Evolutionary conservation across 2,113 vertebrate species (phyloP), one percentile per base, ranked within the genome.

Genomic region (Buteo buteo): DNA sequence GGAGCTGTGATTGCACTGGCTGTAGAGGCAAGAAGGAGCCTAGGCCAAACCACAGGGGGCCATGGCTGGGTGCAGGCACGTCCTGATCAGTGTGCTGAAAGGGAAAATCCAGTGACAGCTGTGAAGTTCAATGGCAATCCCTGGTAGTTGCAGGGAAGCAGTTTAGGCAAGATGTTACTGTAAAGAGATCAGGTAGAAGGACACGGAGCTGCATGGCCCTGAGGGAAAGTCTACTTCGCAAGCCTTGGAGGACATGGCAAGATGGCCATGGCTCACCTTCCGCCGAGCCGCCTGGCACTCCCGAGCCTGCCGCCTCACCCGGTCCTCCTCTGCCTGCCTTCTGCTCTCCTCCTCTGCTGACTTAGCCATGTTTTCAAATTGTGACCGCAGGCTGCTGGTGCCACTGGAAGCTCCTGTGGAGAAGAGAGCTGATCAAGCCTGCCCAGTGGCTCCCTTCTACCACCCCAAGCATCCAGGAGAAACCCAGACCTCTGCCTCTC

Each of bases 341-440:
- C 61, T 97, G 95, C 98, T 98, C 82, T 99, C 98, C 28, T 99
- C 98, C 3, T 98, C 98, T 0, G 98, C 98, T 4, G 97, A 96
- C 92, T 98, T 98, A 22, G 99, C 99, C 98, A 99, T 98, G 96
- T 95, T 98, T 81, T 99, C 99, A 92, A 99, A 99, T 7, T 96
- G 98, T 3, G 98, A 98, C 93, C 99, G 99, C 80, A 99, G 97
- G 50, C 98, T 99, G 52, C 98, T 98, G 20, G 99, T 98, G 36
- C 98, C 98, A 66, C 97, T 96, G 55, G 98, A 96, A 59, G 88
- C 98, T 96, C 65, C 92, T 86, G 70, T 11, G 36, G n/a, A 61
- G 50, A 74, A 59, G 19, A 55, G 13, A 52, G 11, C 14, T 21
- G 24, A 34, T 7, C n/a, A 25, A 57, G 49, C 12, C 70, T 38